A percentile compares a stretch with the other conserved stretches of the same genome.
phyloP scores from a whole-genome alignment of 2,888 invertebrate genomes.

The Mesorhabditis sp. region DNA sequence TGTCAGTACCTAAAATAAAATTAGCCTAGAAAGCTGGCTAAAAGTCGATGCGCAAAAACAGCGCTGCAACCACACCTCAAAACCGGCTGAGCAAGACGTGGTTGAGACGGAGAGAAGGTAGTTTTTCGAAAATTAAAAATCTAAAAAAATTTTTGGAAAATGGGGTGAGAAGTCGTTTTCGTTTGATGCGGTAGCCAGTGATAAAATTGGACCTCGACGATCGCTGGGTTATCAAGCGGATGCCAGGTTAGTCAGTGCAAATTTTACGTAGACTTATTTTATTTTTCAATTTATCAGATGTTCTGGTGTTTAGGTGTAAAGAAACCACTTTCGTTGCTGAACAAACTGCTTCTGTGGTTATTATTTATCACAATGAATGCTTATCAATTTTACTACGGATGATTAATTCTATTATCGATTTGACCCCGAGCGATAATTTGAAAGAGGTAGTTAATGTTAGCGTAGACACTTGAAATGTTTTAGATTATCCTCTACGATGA shows the following conservation, averaged over 20 bases:
- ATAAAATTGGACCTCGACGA: slow-evolving; percentile 77
- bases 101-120: not conserved
- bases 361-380: slow-evolving; percentile 98
- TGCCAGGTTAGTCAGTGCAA: slow-evolving; percentile 66
- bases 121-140: not conserved
- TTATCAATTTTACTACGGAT: slow-evolving; percentile 85
- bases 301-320: not conserved
- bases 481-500: slow-evolving; percentile 58
- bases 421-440: slow-evolving; percentile 70
- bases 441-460: slow-evolving; percentile 80
- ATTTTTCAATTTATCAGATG: too few species aligned
- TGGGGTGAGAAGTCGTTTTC: slow-evolving; percentile 79
- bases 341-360: slow-evolving; percentile 70
- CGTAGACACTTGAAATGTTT: not conserved
- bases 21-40: slow-evolving; percentile 1
- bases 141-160: slow-evolving; percentile 3
- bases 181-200: slow-evolving; percentile 84
- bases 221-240: slow-evolving; percentile 82
- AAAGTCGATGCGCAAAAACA: not conserved
- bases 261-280: not conserved
- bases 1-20: not conserved
- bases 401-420: slow-evolving; percentile 67
- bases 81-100: not conserved
- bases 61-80: not conserved
- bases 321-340: slow-evolving; percentile 1